Conservation (phyloP, 2,888 invertebrate genomes). For the Chelonus formosanus region DNA sequence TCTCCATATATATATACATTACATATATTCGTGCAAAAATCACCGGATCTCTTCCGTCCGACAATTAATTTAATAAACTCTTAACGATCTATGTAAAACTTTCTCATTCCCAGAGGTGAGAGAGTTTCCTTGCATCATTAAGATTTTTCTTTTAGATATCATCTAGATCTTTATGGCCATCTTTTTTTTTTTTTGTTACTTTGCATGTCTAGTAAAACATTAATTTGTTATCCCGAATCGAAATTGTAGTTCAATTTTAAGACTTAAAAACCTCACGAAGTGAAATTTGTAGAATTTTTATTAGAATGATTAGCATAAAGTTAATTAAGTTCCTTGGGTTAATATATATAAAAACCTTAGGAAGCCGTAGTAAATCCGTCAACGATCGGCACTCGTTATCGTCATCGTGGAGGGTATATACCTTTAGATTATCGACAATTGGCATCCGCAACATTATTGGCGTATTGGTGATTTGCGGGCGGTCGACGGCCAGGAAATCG, state of each 20-base stretch:
- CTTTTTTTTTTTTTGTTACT: not conserved
- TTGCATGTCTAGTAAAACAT: not conserved
- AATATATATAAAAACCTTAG: constrained; percentile 4
- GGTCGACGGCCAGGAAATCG: constrained; percentile 48
- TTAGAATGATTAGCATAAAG: constrained; percentile 3
- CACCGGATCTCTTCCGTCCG: constrained; percentile 28
- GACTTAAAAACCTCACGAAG: not conserved
- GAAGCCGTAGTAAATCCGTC: constrained; percentile 46
- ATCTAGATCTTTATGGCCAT: no score
- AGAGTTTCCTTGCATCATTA: constrained; percentile 23
- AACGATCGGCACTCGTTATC: constrained; percentile 42
- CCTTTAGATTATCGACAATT: constrained; percentile 57
- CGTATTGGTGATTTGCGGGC: constrained; percentile 43
- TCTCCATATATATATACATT: no score
- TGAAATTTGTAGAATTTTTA: no score
- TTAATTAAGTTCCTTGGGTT: not conserved
- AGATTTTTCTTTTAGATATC: constrained; percentile 17
- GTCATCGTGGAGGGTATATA: constrained; percentile 47
- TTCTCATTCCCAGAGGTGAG: constrained; percentile 40
- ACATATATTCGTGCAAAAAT: constrained; percentile 7
- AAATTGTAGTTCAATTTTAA: no score
- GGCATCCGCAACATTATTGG: constrained; percentile 55
- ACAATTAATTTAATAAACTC: constrained; percentile 50
- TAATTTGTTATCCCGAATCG: no score
- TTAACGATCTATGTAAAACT: constrained; percentile 40